Percentiles rank a stretch among this genome's conserved stretches.
phyloP scores from a whole-genome alignment of 2,888 invertebrate genomes.

The Hartigia nigra region DNA sequence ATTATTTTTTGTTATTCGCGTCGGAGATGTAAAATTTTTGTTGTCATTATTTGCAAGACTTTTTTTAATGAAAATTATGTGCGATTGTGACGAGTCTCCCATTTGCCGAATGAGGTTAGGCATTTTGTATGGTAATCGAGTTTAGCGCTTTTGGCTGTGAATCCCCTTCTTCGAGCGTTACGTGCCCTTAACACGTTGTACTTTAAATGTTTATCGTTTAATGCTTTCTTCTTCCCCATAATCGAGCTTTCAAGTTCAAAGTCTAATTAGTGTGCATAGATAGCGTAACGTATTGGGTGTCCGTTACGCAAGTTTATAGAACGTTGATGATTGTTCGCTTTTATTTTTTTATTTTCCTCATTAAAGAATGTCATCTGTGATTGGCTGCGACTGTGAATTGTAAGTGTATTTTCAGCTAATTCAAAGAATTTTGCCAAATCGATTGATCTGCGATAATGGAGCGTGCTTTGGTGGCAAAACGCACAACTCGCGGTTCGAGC shows the following conservation, averaged over 20 bases:
- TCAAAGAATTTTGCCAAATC: not conserved
- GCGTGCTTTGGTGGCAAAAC: not conserved
- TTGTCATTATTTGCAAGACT: not conserved
- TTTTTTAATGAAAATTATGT: not conserved
- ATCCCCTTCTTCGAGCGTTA: slow-evolving; percentile 11
- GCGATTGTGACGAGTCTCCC: not conserved
- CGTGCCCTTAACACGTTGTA: not conserved
- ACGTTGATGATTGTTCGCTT: not conserved
- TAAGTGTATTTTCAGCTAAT: not conserved
- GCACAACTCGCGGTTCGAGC: not conserved
- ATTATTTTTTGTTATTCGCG: not conserved
- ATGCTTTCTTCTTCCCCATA: not conserved
- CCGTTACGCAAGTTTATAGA: not conserved
- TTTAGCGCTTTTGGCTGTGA: slow-evolving; percentile 24
- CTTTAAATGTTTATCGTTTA: not conserved
- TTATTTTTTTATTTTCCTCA: not conserved
- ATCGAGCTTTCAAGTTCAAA: not conserved
- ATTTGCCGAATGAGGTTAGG: slow-evolving; percentile 24
- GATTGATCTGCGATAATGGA: not conserved
- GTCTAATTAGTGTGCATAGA: not conserved
- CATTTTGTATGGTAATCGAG: slow-evolving; percentile 27
- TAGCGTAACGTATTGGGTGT: not conserved
- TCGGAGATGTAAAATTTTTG: not conserved
- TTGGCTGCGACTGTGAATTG: not conserved
- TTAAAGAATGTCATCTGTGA: not conserved